Conservation (phyloP, 2,113 vertebrate species). For the Uropsilus gracilis region DNA sequence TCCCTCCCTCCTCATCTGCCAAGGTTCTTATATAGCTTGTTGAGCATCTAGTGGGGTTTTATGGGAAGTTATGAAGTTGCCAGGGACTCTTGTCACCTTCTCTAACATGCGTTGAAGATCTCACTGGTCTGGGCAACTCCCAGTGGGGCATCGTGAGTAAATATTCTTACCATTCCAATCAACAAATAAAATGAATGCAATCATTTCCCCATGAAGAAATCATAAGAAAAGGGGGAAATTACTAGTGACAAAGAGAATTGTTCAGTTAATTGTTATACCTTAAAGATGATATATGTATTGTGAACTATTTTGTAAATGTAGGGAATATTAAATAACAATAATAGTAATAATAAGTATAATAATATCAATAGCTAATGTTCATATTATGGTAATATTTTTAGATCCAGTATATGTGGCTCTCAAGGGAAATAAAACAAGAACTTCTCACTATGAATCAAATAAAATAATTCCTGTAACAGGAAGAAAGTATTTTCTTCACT, state of each 20-base stretch:
- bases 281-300: background rate
- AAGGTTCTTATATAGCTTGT: too few relatives aligned
- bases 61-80: too few relatives aligned
- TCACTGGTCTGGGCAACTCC: too few relatives aligned
- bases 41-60: too few relatives aligned
- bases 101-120: too few relatives aligned
- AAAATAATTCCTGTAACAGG: background rate
- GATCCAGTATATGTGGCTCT: background rate
- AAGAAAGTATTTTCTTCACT: background rate
- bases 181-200: background rate
- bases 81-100: too few relatives aligned
- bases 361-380: background rate
- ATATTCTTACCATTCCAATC: background rate
- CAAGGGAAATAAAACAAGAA: background rate
- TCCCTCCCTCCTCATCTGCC: too few relatives aligned
- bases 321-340: background rate
- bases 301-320: background rate
- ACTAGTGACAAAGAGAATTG: background rate
- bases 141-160: background rate
- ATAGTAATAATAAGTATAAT: background rate
- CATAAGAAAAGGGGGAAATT: background rate
- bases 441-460: background rate
- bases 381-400: too few relatives aligned
- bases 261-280: slow-evolving; percentile 14
- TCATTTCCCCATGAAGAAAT: background rate